phyloP scores from a whole-genome alignment of 2,113 vertebrate genomes.

The Sylvicapra grimmia region DNA sequence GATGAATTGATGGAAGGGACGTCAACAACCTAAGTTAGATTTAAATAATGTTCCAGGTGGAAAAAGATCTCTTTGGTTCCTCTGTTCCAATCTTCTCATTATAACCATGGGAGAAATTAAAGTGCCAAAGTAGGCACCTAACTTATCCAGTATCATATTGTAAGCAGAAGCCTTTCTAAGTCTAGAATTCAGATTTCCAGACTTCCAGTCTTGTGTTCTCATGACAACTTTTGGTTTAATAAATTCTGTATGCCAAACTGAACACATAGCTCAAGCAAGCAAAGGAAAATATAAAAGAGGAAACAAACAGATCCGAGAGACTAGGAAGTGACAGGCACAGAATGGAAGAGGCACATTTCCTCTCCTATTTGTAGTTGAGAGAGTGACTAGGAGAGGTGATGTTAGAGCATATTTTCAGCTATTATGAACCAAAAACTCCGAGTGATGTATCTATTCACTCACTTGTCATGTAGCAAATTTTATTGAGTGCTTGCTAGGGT shows the following conservation, averaged over 20 bases:
- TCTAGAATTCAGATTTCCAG: background rate
- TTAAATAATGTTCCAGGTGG: background rate
- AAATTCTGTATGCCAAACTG: background rate
- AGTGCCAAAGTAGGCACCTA: background rate
- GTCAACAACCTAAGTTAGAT: background rate
- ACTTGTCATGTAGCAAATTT: background rate
- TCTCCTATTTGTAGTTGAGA: background rate
- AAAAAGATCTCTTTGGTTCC: background rate
- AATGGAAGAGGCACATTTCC: background rate
- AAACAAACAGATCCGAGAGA: background rate
- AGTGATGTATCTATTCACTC: background rate
- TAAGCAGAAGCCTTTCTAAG: background rate
- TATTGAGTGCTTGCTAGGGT: background rate
- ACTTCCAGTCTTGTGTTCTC: background rate
- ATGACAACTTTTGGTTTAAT: background rate
- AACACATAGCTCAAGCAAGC: background rate
- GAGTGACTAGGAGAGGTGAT: background rate
- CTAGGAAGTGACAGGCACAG: background rate
- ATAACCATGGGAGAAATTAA: background rate
- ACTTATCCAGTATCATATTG: background rate
- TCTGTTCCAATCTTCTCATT: background rate
- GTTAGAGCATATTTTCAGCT: background rate
- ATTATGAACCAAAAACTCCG: background rate
- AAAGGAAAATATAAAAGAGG: background rate
- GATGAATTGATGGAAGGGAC: background rate